A percentile compares a stretch with the other conserved stretches of the same genome.
phyloP scores from a whole-genome alignment of 2,113 vertebrate genomes.

The Chiloscyllium plagiosum region DNA sequence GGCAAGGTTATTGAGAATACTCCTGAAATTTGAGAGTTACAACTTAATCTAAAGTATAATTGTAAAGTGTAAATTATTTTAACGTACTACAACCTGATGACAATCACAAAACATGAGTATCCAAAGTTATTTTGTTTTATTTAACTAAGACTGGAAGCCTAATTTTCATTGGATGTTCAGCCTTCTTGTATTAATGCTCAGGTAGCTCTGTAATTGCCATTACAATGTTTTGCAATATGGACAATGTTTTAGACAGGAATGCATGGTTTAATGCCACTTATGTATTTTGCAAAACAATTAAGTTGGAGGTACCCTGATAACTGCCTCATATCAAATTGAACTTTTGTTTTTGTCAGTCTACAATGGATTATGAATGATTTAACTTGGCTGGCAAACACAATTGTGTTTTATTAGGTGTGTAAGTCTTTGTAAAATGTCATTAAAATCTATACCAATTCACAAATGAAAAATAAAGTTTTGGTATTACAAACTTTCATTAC shows the following conservation, averaged over 20 bases:
- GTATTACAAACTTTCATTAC: neutral
- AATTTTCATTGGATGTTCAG: no score
- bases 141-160: no score
- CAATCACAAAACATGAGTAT: no score
- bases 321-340: neutral
- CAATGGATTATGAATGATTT: neutral
- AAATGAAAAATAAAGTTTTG: neutral
- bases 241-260: neutral
- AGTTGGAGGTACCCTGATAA: neutral
- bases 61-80: no score
- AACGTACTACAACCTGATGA: no score
- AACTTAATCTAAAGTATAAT: no score
- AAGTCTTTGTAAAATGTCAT: neutral
- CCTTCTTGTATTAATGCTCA: neutral
- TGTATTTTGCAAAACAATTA: neutral
- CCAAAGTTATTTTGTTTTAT: no score
- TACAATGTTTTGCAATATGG: neutral
- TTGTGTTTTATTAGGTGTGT: neutral
- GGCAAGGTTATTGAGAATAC: no score
- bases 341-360: neutral
- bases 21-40: no score
- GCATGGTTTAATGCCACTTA: neutral
- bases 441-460: conserved; percentile 6
- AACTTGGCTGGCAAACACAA: neutral
- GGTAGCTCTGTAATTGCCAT: neutral